Percentiles rank a stretch among this genome's conserved stretches.
phyloP scores from a whole-genome alignment of 2,113 vertebrate genomes.

The Pseudolaguvia tuberculata region DNA sequence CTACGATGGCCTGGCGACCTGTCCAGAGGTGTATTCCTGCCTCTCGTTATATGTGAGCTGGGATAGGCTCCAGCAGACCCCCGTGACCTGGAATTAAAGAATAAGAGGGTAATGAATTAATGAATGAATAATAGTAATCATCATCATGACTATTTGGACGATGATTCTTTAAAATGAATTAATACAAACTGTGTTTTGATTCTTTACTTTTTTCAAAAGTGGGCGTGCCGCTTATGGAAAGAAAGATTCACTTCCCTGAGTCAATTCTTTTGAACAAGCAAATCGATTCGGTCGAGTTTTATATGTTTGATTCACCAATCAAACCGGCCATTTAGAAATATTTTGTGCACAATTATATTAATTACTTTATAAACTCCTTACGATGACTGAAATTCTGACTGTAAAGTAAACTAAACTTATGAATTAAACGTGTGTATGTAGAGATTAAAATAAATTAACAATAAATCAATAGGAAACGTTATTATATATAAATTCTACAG shows the following conservation, averaged over 20 bases:
- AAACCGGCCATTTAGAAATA: background rate
- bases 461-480: background rate
- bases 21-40: too few relatives aligned
- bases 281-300: background rate
- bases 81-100: too few relatives aligned
- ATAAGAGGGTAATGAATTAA: too few relatives aligned
- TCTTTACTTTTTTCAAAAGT: slow-evolving; percentile 22
- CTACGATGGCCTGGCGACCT: too few relatives aligned
- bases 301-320: background rate
- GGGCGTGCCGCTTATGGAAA: slow-evolving; percentile 49
- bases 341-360: background rate
- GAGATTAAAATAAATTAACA: too few relatives aligned
- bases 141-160: too few relatives aligned
- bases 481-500: too few relatives aligned
- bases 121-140: too few relatives aligned
- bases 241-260: slow-evolving; percentile 31
- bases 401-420: background rate
- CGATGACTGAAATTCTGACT: background rate
- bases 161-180: too few relatives aligned
- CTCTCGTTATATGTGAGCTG: too few relatives aligned
- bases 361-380: background rate
- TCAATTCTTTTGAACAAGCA: slow-evolving; percentile 16
- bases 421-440: too few relatives aligned
- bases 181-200: background rate
- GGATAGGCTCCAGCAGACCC: too few relatives aligned